Percentiles rank a stretch among this genome's conserved stretches.
Evolutionary conservation across 2,797 vertebrate genomes (phyloP).

Genomic region (Perdix hodgsoniae): DNA sequence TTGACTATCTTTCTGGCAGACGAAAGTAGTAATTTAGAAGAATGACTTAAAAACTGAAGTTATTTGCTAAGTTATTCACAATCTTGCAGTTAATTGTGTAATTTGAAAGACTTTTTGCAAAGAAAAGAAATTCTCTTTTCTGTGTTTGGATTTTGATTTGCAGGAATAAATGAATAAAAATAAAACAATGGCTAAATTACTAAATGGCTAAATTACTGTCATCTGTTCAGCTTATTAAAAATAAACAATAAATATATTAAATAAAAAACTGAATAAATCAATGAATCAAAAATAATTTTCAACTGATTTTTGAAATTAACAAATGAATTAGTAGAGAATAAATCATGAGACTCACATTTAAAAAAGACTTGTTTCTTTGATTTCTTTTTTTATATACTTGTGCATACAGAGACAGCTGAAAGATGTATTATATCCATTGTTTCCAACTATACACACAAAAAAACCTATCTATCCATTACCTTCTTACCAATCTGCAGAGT

Average conservation of each 20-base stretch:
- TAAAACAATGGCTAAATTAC: not conserved
- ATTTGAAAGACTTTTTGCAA: not conserved
- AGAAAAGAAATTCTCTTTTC: not conserved
- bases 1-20: not conserved
- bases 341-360: not conserved
- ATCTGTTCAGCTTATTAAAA: conserved; percentile 44
- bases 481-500: not conserved
- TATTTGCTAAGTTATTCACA: conserved; percentile 4
- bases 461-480: not conserved
- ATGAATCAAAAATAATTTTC: conserved; percentile 22
- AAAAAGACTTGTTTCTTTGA: not conserved
- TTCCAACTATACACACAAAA: not conserved
- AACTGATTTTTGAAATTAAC: conserved; percentile 27
- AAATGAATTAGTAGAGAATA: conserved; percentile 25
- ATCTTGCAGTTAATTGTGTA: not conserved
- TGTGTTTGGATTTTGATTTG: conserved; percentile 9
- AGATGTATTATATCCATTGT: not conserved
- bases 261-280: not conserved
- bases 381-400: not conserved
- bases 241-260: conserved; percentile 29
- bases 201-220: not conserved
- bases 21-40: not conserved
- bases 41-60: not conserved
- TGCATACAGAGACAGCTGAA: not conserved
- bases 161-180: conserved; percentile 21